Evolutionary conservation across 2,113 vertebrate species (phyloP), one percentile per base, ranked within the genome.

Genomic region (Coptodon rendalli): DNA sequence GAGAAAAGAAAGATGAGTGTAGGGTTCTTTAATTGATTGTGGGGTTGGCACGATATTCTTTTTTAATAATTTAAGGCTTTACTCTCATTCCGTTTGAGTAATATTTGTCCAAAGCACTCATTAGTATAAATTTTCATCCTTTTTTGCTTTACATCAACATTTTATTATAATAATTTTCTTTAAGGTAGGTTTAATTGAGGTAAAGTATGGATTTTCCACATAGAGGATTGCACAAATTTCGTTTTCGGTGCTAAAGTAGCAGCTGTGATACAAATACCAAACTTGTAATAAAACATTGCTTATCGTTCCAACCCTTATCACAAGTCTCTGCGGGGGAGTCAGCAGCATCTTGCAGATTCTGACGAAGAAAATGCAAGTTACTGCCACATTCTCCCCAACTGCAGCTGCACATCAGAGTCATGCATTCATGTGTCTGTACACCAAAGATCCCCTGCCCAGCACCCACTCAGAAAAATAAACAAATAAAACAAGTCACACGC

Each of bases 301-400:
- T 89, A 95, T 95, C 94, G 91, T 95, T 90, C 92, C 93, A 95
- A 95, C 94, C 93, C 92, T 31, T 48, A n/a, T 90, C 53, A 82
- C 63, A 92, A 6, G 17, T 40, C 80, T 34, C 78, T 52, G 38
- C 7, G 14, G 45, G 89, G 85, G 84, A 89, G 36, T 91, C 85
- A 87, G 85, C 83, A 90, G 93, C 91, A 92, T 76, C 88, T 86
- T 90, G 83, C 91, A 92, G 80, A 83, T 86, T 93, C 80, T 89
- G 85, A 80, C 54, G 38, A 90, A 81, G 82, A 84, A 90, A 93
- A 84, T 89, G 94, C 91, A 93, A 94, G 90, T 82, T 81, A 82
- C 89, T 82, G 87, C 59, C 66, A 56, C 82, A 87, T 90, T 78
- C 27, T 86, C 63, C 68, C 59, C 8, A 5, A 59, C 53, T 61